Evolutionary conservation across 2,888 invertebrate genomes (phyloP).

Genomic region (Melanostoma mellinum): DNA sequence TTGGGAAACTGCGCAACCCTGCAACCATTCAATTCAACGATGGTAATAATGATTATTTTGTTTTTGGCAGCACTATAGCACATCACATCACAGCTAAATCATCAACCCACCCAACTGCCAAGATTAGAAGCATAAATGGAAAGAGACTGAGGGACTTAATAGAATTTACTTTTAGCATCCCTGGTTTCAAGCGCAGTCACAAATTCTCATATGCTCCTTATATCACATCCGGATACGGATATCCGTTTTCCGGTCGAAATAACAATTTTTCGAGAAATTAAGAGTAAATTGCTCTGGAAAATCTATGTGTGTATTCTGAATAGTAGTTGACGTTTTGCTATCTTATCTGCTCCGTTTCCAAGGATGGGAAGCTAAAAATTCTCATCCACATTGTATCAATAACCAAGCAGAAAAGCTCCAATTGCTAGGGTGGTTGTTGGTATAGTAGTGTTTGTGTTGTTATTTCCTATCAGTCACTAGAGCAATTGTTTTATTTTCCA

Average conservation of each 20-base stretch:
- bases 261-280: slow-evolving; percentile 63
- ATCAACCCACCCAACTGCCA: slow-evolving; percentile 9
- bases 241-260: slow-evolving; percentile 65
- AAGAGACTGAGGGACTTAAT: slow-evolving; percentile 6
- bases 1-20: slow-evolving; percentile 12
- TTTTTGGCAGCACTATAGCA: slow-evolving; percentile 38
- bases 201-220: slow-evolving; percentile 18
- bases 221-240: slow-evolving; percentile 47
- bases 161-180: slow-evolving; percentile 39
- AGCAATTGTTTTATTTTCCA: slow-evolving; percentile 53
- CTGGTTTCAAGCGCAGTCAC: slow-evolving; percentile 16
- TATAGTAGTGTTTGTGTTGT: not conserved
- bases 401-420: slow-evolving; percentile 31
- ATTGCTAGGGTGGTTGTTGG: slow-evolving; percentile 5
- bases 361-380: slow-evolving; percentile 23
- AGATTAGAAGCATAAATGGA: slow-evolving; percentile 20
- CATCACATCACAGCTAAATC: not conserved
- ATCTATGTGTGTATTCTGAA: slow-evolving; percentile 13
- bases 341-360: slow-evolving; percentile 19
- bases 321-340: slow-evolving; percentile 38
- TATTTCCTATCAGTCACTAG: slow-evolving; percentile 7
- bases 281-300: slow-evolving; percentile 52
- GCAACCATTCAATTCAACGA: slow-evolving; percentile 14
- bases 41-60: slow-evolving; percentile 32
- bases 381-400: slow-evolving; percentile 12